A percentile compares a stretch with the other conserved stretches of the same genome.
These are phyloP conservation scores for Drosophila suzukii DNA, from an alignment of 1,140 invertebrate genomes.

Conservation along the genomic window DNA sequence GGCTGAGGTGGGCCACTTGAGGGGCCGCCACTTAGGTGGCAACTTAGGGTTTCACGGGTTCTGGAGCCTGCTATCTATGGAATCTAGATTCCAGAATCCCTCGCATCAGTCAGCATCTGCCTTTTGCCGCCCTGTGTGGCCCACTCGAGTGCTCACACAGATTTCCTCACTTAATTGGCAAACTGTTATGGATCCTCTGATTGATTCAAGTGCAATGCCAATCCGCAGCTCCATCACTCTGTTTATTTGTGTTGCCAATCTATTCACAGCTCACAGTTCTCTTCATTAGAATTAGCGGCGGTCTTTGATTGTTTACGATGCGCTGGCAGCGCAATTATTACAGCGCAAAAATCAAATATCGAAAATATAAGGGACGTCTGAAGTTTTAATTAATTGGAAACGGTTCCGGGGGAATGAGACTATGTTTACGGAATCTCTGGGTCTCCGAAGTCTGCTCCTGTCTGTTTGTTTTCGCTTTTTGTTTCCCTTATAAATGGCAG, in stretches of 20 bases:
- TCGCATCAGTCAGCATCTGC: conserved; percentile 21
- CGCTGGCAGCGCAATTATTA: conserved; percentile 56
- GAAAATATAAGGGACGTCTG: not conserved
- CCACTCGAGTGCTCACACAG: conserved; percentile 61
- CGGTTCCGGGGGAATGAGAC: conserved; percentile 12
- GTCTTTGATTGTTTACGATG: conserved; percentile 66
- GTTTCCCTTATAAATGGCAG: conserved; percentile 36
- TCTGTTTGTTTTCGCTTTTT: conserved; percentile 22
- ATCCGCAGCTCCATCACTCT: conserved; percentile 30
- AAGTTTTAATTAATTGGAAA: conserved; percentile 54
- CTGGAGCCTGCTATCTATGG: not conserved
- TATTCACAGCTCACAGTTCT: conserved; percentile 63
- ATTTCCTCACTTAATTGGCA: conserved; percentile 79
- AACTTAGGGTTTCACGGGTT: conserved; percentile 35
- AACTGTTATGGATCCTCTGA: conserved; percentile 41
- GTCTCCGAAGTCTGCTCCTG: conserved; percentile 23
- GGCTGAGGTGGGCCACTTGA: conserved; percentile 57
- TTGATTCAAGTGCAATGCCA: conserved; percentile 67
- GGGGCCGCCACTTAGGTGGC: conserved; percentile 12
- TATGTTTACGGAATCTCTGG: conserved; percentile 40
- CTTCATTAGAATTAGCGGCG: conserved; percentile 68
- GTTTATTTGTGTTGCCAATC: conserved; percentile 80
- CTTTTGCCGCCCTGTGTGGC: conserved; percentile 51
- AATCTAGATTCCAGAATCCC: not conserved
- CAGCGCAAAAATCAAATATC: conserved; percentile 52